phyloP scores from a whole-genome alignment of 2,797 vertebrate species.

The Austrolebias charrua region DNA sequence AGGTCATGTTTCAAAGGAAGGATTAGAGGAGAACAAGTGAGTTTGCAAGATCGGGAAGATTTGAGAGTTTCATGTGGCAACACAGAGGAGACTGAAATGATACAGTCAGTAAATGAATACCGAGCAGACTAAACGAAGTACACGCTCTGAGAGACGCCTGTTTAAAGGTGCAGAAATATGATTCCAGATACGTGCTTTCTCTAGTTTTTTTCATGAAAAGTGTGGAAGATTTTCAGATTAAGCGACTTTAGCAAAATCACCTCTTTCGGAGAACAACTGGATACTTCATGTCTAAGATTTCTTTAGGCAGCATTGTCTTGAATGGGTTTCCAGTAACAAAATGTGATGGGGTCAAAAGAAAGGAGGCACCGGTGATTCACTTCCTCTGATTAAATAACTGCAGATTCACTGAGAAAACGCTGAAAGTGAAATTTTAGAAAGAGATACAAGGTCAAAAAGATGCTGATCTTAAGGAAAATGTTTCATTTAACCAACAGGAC shows the following conservation, averaged over 20 bases:
- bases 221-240: background rate
- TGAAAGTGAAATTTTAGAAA: constrained; percentile 11
- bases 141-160: constrained; percentile 13
- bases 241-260: background rate
- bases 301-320: background rate
- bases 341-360: background rate
- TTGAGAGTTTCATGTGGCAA: constrained; percentile 53
- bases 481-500: no score
- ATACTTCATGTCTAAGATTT: background rate
- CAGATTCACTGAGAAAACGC: background rate
- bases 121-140: constrained; percentile 18
- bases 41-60: constrained; percentile 37
- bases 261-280: background rate
- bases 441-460: background rate
- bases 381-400: constrained; percentile 23
- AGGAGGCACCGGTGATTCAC: constrained; percentile 10
- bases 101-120: constrained; percentile 4
- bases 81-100: constrained; percentile 41
- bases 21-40: constrained; percentile 38
- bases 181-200: background rate
- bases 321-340: background rate
- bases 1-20: constrained; percentile 65
- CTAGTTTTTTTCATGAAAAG: background rate
- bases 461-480: no score
- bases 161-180: constrained; percentile 31